These are phyloP conservation scores for Nothocercus julius DNA, from an alignment of 2,113 vertebrate species.

Conservation along the genomic window DNA sequence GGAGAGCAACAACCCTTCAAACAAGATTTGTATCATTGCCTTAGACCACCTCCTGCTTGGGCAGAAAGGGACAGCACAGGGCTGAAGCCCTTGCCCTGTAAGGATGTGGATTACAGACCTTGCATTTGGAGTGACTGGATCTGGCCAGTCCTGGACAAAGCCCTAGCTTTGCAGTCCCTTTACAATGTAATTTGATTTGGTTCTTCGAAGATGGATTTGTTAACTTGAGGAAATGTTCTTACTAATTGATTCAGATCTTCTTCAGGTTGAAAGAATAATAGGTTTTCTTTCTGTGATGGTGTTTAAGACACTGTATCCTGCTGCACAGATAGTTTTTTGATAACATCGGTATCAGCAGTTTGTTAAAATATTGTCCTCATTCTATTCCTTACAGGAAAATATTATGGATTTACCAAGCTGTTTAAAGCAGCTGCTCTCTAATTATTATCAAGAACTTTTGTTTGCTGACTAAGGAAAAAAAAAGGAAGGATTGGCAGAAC, in stretches of 20 bases:
- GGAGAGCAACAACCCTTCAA: not conserved
- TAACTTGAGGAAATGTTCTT: not conserved
- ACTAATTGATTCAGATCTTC: not conserved
- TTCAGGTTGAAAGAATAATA: not conserved
- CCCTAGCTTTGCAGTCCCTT: fast-evolving
- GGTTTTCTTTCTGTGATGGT: not conserved
- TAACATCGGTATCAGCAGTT: not conserved
- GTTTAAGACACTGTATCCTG: not conserved
- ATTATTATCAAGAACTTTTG: not conserved
- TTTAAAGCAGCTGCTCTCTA: not conserved
- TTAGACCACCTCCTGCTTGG: fast-evolving
- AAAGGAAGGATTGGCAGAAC: not conserved
- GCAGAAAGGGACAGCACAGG: not conserved
- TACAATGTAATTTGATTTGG: not conserved
- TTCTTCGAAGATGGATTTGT: not conserved
- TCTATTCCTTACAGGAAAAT: not conserved
- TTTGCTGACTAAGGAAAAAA: not conserved
- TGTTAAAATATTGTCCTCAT: not conserved
- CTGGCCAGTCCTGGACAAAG: not conserved
- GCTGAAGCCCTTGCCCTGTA: not conserved
- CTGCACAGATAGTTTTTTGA: not conserved
- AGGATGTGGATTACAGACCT: not conserved
- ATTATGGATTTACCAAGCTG: not conserved
- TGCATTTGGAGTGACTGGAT: not conserved
- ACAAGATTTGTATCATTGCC: fast-evolving